These are phyloP conservation scores for Heterochromis multidens DNA, from an alignment of 2,113 vertebrate genomes.

Conservation along the genomic window DNA sequence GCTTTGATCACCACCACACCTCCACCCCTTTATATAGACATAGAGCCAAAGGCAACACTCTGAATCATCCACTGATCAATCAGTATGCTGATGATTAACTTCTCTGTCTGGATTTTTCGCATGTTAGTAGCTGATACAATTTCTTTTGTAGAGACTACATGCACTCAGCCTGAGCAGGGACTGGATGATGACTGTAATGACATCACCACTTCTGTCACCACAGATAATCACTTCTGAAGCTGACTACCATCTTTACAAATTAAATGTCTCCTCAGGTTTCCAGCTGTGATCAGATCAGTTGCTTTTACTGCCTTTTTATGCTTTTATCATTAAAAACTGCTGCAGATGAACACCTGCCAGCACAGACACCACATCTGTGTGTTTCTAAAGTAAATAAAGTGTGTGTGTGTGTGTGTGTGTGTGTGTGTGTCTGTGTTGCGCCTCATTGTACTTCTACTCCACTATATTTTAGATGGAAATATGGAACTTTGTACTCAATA, in stretches of 20 bases:
- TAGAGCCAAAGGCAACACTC: neutral
- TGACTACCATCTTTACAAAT: neutral
- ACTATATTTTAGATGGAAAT: too few relatives aligned
- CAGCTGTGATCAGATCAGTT: neutral
- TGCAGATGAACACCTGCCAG: neutral
- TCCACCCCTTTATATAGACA: accelerated
- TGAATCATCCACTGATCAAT: neutral
- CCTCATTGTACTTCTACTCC: too few relatives aligned
- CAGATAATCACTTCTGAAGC: neutral
- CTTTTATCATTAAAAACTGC: accelerated
- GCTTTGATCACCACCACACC: too few relatives aligned
- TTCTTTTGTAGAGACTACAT: neutral
- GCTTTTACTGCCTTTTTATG: accelerated
- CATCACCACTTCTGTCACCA: neutral
- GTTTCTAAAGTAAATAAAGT: too few relatives aligned
- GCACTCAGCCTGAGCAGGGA: neutral
- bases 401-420: too few relatives aligned
- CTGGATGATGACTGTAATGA: neutral
- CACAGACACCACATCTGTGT: neutral
- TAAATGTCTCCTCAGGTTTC: accelerated
- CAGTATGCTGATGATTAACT: neutral
- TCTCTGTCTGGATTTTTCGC: neutral
- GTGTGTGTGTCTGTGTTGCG: too few relatives aligned
- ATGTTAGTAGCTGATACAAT: too few relatives aligned
- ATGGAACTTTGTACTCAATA: too few relatives aligned